Percentiles rank a stretch among this genome's conserved stretches.
Conservation (phyloP, 2,113 vertebrate species). For the Carlito syrichta region DNA sequence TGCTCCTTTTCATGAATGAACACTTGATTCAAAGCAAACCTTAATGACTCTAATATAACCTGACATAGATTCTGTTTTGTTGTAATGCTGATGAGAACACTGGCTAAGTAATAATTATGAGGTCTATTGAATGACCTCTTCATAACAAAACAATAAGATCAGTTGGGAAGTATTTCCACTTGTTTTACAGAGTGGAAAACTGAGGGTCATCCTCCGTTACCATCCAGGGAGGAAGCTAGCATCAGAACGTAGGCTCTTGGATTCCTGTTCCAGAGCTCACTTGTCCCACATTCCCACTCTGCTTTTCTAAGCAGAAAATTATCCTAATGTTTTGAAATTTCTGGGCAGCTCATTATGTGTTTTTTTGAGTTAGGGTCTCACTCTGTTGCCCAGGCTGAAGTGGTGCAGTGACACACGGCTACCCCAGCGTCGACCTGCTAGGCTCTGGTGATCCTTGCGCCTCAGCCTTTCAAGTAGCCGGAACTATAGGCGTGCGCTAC, state of each 20-base stretch:
- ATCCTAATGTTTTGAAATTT: constrained; percentile 34
- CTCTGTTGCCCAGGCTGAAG: too few relatives aligned
- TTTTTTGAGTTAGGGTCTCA: too few relatives aligned
- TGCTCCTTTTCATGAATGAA: background rate
- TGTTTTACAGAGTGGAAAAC: background rate
- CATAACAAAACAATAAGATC: background rate
- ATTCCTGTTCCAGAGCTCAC: background rate
- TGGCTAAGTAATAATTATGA: background rate
- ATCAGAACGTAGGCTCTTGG: background rate
- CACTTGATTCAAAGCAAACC: background rate
- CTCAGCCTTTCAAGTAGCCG: too few relatives aligned
- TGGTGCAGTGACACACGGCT: too few relatives aligned
- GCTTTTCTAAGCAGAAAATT: background rate
- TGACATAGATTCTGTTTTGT: background rate
- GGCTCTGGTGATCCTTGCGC: too few relatives aligned
- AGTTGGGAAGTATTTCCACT: background rate
- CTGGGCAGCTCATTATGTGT: background rate
- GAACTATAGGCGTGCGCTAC: too few relatives aligned
- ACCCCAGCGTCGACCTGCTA: too few relatives aligned
- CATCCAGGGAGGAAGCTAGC: background rate
- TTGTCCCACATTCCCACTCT: background rate
- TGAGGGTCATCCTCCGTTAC: background rate
- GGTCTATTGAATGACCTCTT: background rate
- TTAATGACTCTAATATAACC: background rate
- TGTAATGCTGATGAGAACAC: background rate